Base-by-base conservation (phyloP, 1,140 invertebrate species). In the Ceratosolen solmsi region DNA sequence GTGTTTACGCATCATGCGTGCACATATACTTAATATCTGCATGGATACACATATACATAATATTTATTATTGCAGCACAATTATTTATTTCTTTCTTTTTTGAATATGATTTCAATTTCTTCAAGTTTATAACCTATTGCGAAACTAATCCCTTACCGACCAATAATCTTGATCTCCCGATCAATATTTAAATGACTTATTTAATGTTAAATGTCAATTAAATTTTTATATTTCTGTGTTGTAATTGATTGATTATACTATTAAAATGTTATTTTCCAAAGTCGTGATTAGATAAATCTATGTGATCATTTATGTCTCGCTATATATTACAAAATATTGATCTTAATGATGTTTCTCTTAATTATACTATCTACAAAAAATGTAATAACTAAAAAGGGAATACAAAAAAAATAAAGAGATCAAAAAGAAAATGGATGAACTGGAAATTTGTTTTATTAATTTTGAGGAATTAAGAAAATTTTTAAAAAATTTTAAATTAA, bases 101-200 rank as follows among this genome's bases (percentile, higher is more conserved):
- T 46, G 17, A 80, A 30, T 71, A 75, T 81, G 60, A 70, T 75
- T 81, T 27, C 22, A 80, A 51, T 74, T 74, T 80, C 41, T 25
- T n/a, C 41, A 76, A 81, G 1, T 76, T 1, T 76, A 41, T 58
- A 38, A 36, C 9, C 60, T 74, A 27, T 74, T 76, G 65, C 51
- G 60, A 60, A 76, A 60, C 38, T 25, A 49, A 71, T n/a, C 9
- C 33, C 22, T 75, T 41, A 17, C 68, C 13, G 22, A 60, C 72
- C 46, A 74, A 11, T 17, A 20, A 22, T 54, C 11, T 46, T 8
- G 17, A 54, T 8, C 51, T 51, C 27, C 41, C 51, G 63, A 68
- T 78, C 30, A 25, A 54, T 58, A 58, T 54, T n/a, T 58, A 58
- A 13, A 58, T 25, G 3, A 68, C 2, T n/a, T 38, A 17, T 49